phyloP scores from a whole-genome alignment of 1,140 invertebrate species.

The Drosophila elegans region DNA sequence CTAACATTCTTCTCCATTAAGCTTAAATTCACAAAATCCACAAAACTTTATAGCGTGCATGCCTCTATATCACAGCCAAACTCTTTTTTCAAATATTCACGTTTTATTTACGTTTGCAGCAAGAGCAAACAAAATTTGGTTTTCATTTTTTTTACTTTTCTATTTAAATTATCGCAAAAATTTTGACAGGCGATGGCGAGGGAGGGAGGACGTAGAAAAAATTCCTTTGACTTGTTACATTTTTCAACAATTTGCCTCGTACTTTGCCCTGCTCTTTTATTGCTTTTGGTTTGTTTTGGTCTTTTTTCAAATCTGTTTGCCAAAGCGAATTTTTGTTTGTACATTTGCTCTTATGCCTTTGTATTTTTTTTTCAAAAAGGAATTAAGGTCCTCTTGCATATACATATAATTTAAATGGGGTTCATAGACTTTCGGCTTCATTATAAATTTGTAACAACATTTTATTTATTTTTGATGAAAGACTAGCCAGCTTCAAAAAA shows the following conservation, averaged over 20 bases:
- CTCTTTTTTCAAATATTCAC: conserved; percentile 12
- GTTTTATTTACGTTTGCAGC: conserved; percentile 25
- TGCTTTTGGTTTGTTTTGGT: conserved; percentile 43
- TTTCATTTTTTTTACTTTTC: conserved; percentile 24
- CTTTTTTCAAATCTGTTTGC: conserved; percentile 38
- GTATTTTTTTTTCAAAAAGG: conserved; percentile 11
- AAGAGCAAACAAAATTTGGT: conserved; percentile 16
- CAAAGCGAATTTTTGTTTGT: conserved; percentile 43
- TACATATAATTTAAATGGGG: conserved; percentile 19
- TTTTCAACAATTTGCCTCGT: conserved; percentile 32
- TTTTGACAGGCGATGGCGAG: conserved; percentile 5
- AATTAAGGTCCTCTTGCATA: not conserved
- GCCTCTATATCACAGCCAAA: not conserved
- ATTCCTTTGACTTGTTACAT: conserved; percentile 50
- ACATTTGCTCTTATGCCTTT: conserved; percentile 34
- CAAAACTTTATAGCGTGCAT: conserved; percentile 5
- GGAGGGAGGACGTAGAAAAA: conserved; percentile 17
- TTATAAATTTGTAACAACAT: not conserved
- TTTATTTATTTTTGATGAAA: conserved; percentile 10
- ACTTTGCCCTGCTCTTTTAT: conserved; percentile 34
- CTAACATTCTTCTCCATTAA: not conserved
- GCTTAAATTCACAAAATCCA: conserved; percentile 10
- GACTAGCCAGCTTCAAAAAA: not conserved
- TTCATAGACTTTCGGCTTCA: conserved; percentile 6
- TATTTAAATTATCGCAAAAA: conserved; percentile 42